Conservation (phyloP, 2,113 vertebrate species). For the Cairina moschata region DNA sequence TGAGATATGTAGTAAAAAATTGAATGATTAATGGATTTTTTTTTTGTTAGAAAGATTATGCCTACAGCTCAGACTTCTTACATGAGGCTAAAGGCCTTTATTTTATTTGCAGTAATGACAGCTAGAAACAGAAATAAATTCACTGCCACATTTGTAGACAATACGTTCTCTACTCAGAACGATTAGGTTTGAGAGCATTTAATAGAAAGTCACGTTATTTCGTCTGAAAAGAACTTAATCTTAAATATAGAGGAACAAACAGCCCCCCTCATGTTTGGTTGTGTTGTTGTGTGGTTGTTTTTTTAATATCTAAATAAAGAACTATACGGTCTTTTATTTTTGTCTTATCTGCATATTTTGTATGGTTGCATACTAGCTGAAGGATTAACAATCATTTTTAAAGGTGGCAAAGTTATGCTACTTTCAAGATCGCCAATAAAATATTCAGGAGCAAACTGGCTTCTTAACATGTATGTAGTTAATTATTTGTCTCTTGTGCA, state of each 20-base stretch:
- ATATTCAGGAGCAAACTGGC: background rate
- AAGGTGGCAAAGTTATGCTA: background rate
- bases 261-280: background rate
- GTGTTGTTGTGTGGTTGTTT: background rate
- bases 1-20: background rate
- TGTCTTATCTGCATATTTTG: background rate
- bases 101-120: background rate
- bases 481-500: background rate
- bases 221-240: background rate
- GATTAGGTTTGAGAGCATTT: background rate
- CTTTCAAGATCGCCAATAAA: background rate
- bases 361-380: background rate
- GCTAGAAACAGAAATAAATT: background rate
- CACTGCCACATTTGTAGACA: background rate
- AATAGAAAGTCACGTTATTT: background rate
- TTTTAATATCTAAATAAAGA: background rate
- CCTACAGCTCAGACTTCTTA: background rate
- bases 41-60: background rate
- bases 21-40: background rate
- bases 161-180: background rate
- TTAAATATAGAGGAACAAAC: background rate
- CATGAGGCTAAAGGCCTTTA: background rate
- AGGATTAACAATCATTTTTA: background rate
- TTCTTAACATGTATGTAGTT: background rate
- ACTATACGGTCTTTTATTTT: background rate